Percentiles rank a stretch among this genome's conserved stretches.
phyloP scores from a whole-genome alignment of 2,888 invertebrate genomes.

The Cerceris ruficornis region DNA sequence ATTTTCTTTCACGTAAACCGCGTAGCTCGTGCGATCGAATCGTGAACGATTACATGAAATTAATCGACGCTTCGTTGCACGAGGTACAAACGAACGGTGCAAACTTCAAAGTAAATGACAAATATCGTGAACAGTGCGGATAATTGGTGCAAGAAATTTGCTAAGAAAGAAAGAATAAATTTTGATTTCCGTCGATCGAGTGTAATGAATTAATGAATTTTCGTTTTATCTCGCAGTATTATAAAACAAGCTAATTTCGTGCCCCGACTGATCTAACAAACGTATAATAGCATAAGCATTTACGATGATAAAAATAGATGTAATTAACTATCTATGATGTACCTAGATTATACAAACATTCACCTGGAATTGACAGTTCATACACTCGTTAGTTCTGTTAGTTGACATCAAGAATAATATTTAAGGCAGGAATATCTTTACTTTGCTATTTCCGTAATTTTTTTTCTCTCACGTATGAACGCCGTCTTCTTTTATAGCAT shows the following conservation, averaged over 20 bases:
- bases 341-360: constrained; percentile 45
- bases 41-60: constrained; percentile 9
- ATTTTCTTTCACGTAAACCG: not conserved
- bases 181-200: too few relatives aligned
- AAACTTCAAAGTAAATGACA: too few relatives aligned
- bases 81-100: too few relatives aligned
- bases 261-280: not conserved
- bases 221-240: too few relatives aligned
- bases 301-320: constrained; percentile 48
- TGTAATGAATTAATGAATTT: too few relatives aligned
- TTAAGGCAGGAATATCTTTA: constrained; percentile 71
- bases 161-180: too few relatives aligned
- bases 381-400: constrained; percentile 61
- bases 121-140: too few relatives aligned
- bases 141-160: too few relatives aligned
- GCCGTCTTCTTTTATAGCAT: constrained; percentile 27
- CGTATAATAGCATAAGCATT: constrained; percentile 26
- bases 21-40: constrained; percentile 1
- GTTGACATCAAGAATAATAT: constrained; percentile 60
- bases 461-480: constrained; percentile 40
- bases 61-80: too few relatives aligned
- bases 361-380: constrained; percentile 56
- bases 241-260: too few relatives aligned
- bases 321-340: constrained; percentile 30
- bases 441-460: constrained; percentile 61